Conservation (phyloP, 2,113 vertebrate species). For the Cyprinodon brontotheroides region DNA sequence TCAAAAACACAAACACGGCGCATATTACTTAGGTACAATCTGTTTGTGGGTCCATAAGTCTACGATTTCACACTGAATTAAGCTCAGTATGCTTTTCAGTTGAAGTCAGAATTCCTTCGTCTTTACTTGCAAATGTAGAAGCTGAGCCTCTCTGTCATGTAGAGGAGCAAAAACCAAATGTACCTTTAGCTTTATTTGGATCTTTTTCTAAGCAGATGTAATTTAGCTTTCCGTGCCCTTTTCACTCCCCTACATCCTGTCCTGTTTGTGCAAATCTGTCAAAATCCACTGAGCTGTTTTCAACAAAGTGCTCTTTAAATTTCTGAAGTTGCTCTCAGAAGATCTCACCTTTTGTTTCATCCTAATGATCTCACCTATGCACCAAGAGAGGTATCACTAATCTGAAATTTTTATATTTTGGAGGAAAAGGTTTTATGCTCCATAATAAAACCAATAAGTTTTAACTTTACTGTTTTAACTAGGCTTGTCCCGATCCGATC, state of each 20-base stretch:
- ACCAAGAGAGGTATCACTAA: slow-evolving; percentile 29
- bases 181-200: not conserved
- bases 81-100: slow-evolving; percentile 47
- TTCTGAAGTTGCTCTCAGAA: slow-evolving; percentile 40
- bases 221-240: slow-evolving; percentile 12
- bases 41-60: slow-evolving; percentile 1
- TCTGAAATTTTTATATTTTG: not conserved
- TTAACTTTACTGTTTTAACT: not conserved
- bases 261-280: slow-evolving; percentile 16
- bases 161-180: slow-evolving; percentile 8
- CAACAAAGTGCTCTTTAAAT: slow-evolving; percentile 32
- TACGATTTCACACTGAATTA: slow-evolving; percentile 70
- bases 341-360: slow-evolving; percentile 38
- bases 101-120: slow-evolving; percentile 32
- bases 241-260: not conserved
- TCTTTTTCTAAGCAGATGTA: not conserved
- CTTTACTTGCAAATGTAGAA: slow-evolving; percentile 52
- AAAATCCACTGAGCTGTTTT: slow-evolving; percentile 14
- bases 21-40: slow-evolving; percentile 19
- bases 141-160: slow-evolving; percentile 25
- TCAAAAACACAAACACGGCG: slow-evolving; percentile 7
- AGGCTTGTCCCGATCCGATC: too few relatives aligned
- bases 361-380: slow-evolving; percentile 38
- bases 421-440: too few relatives aligned
- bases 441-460: not conserved